Percentiles rank a stretch among this genome's conserved stretches.
Evolutionary conservation across 2,888 invertebrate species (phyloP).

Genomic region (Embidobia sp.): DNA sequence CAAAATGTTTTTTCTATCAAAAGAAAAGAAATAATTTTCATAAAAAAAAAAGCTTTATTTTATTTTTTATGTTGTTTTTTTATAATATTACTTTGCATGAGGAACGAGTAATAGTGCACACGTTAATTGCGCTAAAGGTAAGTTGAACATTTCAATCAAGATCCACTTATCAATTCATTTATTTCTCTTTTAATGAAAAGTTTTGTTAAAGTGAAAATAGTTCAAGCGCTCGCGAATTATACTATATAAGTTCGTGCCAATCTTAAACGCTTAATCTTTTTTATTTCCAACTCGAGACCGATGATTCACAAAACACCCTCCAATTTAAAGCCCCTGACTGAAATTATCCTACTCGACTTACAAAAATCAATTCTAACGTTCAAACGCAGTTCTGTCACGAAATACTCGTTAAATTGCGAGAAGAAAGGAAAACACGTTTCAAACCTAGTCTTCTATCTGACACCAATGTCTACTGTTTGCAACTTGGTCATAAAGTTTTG

Average conservation of each 20-base stretch:
- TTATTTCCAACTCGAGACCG: constrained; percentile 28
- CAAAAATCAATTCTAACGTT: constrained; percentile 48
- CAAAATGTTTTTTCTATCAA: too few species aligned
- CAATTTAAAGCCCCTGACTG: constrained; percentile 36
- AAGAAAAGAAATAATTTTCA: too few species aligned
- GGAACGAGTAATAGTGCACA: neutral
- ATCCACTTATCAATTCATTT: neutral
- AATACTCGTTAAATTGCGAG: constrained; percentile 42
- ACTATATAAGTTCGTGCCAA: constrained; percentile 16
- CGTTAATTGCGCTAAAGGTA: constrained; percentile 26
- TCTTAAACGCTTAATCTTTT: constrained; percentile 44
- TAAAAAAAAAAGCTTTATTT: too few species aligned
- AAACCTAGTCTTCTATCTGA: constrained; percentile 13
- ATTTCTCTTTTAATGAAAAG: constrained; percentile 2
- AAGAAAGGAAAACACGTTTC: constrained; percentile 11
- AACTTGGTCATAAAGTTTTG: constrained; percentile 15
- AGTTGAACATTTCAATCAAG: constrained; percentile 22
- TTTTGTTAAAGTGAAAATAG: neutral
- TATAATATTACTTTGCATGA: neutral
- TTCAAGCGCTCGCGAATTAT: neutral
- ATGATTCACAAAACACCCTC: constrained; percentile 34
- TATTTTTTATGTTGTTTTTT: neutral
- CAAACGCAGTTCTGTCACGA: constrained; percentile 41
- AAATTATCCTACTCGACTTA: constrained; percentile 48
- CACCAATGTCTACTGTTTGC: neutral